Base-by-base conservation (phyloP, 1,140 invertebrate species). In the Caenorhabditis remanei region DNA sequence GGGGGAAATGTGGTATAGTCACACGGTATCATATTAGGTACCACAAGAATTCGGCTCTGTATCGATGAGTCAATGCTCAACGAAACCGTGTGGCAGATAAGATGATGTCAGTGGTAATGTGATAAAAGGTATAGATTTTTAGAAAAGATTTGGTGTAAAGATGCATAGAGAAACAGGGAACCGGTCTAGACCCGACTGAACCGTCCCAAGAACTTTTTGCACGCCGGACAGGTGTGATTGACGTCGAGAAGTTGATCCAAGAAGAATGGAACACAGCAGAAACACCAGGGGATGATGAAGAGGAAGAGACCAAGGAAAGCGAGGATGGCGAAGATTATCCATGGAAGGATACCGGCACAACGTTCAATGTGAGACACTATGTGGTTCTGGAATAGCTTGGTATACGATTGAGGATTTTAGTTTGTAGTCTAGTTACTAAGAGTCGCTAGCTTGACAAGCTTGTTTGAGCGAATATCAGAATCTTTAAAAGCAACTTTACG, bases 241-340 rank as follows among this genome's bases (percentile, higher is more conserved):
- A 92, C 91, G 58, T 92, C 91, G 48, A 92, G 87, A 14, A 92
- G 91, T 7, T 90, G 86, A 21, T 92, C 91, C 40, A 91, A 56
- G 71, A 90, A 92, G 71, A 92, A 92, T 16, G 91, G 91, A 56
- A 92, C 56, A 87, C 91, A 91, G 40, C 90, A 91, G 46, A 91
- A 75, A 46, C 90, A 92, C 90, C 89, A 90, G 4, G 90, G 90
- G 7, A 90, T 85, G 21, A 91, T 46, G 61, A 88, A 85, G 24
- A 88, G 84, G 58, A 92, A 91, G 83, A 92, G 91, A 14, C 91
- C 91, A 2, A 92, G 88, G 46, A 92, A 67, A 2, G 75, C 87
- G 58, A 90, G 90, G 48, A 91, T 56, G 21, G 61, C 91, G 46
- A 91, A 85, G 56, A 91, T 90, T 13, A 91, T 89, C 90, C 90